These are phyloP conservation scores for Aphelenchoides fujianensis DNA, from an alignment of 1,140 invertebrate genomes.

Conservation along the genomic window DNA sequence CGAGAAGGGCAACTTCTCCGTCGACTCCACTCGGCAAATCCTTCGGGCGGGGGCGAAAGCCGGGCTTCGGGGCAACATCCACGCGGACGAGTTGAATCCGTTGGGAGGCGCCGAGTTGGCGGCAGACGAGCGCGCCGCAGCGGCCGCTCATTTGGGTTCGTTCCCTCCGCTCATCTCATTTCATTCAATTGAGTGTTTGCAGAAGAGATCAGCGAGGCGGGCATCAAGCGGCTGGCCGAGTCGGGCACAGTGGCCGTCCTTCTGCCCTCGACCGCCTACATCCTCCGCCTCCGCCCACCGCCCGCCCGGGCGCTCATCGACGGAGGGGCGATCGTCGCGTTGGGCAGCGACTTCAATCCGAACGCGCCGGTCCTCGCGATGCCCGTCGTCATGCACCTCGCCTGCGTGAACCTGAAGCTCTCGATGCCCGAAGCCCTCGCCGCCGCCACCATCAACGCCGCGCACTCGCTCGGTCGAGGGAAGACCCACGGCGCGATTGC, in stretches of 20 bases:
- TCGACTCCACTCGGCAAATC: conserved; percentile 65
- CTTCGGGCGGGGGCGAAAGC: conserved; percentile 66
- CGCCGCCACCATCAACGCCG: conserved; percentile 70
- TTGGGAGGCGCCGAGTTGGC: conserved; percentile 68
- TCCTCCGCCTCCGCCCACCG: conserved; percentile 68
- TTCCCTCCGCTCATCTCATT: too few species aligned
- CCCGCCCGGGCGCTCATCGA: conserved; percentile 70
- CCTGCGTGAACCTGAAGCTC: conserved; percentile 68
- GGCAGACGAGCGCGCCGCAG: conserved; percentile 39
- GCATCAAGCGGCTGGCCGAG: conserved; percentile 68
- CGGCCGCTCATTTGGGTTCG: neutral
- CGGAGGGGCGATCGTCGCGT: conserved; percentile 68
- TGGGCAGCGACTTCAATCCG: conserved; percentile 72
- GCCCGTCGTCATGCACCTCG: conserved; percentile 71
- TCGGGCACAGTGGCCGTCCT: conserved; percentile 68
- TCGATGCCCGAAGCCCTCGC: conserved; percentile 68
- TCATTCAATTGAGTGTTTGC: too few species aligned
- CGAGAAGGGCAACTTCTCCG: conserved; percentile 69
- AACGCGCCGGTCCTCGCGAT: conserved; percentile 70
- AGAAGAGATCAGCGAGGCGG: conserved; percentile 68
- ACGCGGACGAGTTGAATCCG: conserved; percentile 69
- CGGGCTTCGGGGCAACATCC: conserved; percentile 69
- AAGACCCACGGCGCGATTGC: conserved; percentile 58
- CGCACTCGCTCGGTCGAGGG: conserved; percentile 66
- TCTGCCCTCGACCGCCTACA: conserved; percentile 70